Base-by-base conservation (phyloP, 2,797 vertebrate genomes). In the Malacoraja senta region DNA sequence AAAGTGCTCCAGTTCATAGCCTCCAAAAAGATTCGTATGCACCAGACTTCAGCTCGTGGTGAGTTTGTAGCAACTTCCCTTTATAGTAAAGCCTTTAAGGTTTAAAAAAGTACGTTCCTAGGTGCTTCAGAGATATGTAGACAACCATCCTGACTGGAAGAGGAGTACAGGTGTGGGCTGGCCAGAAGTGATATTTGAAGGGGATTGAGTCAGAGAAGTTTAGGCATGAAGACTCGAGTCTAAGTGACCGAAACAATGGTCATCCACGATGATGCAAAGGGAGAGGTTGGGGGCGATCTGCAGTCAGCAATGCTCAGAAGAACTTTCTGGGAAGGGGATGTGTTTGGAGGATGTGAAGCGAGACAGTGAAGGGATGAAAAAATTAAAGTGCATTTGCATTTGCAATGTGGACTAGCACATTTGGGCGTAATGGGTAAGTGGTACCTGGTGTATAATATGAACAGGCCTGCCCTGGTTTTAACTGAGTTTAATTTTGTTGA, bases 41-140 rank as follows among this genome's bases (percentile, higher is more conserved):
- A 99, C 90, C 98, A 99, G 95, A 98, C 98, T 0, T 98, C 98
- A 0, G 98, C 98, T 35, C 98, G 97, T 97, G 99, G 99, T 99
- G 65, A 35, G 80, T 63, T 15, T 26, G 24, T 38, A 44, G 38
- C 58, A 63, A 26, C 65, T 32, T 80, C 44, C 44, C n/a, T 63
- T 83, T 71, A 44, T 38, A 12, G 29, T 71, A 35, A 12, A 3
- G 3, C 15, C 17, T 38, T 72, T 76, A 38, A 93, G n/a, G 17
- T 83, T 72, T n/a, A 2, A 15, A 63, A 61, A 86, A 63, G 7
- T 6, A 53, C 44, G 53, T 29, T n/a, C 15, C 53, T 19, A 15
- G 6, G 29, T 44, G 84, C 15, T 32, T 32, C 12, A n/a, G 8
- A 61, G 83, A 63, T 26, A n/a, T 7, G 12, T 24, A 9, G 83